phyloP scores from a whole-genome alignment of 2,113 vertebrate genomes.

The Ptychochromis oligacanthus region DNA sequence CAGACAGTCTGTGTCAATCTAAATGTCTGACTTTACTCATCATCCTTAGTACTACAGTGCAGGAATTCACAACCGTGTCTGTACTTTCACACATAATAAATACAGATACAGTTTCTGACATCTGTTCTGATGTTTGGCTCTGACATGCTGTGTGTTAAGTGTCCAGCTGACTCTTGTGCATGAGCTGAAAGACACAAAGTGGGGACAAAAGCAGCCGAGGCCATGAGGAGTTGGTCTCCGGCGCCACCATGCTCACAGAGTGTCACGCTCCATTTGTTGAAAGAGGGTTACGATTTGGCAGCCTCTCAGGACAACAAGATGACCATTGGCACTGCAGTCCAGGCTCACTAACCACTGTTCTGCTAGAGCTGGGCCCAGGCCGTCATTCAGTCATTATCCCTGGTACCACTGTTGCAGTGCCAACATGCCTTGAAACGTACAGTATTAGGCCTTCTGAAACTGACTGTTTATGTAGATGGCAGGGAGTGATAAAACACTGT shows the following conservation, averaged over 20 bases:
- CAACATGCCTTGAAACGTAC: conserved; percentile 22
- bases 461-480: conserved; percentile 13
- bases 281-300: conserved; percentile 54
- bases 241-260: conserved; percentile 37
- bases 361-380: conserved; percentile 17
- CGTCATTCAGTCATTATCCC: conserved; percentile 20
- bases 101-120: conserved; percentile 29
- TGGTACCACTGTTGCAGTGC: conserved; percentile 9
- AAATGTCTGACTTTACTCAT: background rate
- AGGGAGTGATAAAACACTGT: conserved; percentile 20
- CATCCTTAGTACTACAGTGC: background rate
- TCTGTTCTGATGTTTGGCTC: conserved; percentile 40
- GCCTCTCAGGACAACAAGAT: background rate
- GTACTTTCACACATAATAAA: background rate
- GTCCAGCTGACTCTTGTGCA: conserved; percentile 37
- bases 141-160: conserved; percentile 1
- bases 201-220: conserved; percentile 10
- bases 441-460: conserved; percentile 2
- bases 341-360: conserved; percentile 27
- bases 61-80: background rate
- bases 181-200: conserved; percentile 2
- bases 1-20: background rate
- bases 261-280: conserved; percentile 49
- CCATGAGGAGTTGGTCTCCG: background rate
- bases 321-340: conserved; percentile 29